phyloP scores from a whole-genome alignment of 2,888 invertebrate species.

The Scaptomyza reducta region DNA sequence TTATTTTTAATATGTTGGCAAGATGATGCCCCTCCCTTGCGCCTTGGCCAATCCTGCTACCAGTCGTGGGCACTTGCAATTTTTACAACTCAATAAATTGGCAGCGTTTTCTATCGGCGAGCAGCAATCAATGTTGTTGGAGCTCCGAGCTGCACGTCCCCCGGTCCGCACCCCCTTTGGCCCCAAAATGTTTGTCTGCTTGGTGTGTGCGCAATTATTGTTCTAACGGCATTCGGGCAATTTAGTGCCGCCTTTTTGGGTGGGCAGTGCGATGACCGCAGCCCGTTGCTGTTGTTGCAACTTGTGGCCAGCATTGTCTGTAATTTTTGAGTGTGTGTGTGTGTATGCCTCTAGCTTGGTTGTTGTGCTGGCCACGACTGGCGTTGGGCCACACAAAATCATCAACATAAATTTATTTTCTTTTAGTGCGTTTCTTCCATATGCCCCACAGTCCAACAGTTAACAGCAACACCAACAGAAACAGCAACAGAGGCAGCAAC shows the following conservation, averaged over 20 bases:
- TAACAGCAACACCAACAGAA: too few relatives aligned
- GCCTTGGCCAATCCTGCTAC: not conserved
- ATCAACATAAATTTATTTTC: slow-evolving; percentile 79
- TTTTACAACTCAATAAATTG: slow-evolving; percentile 78
- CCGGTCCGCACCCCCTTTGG: not conserved
- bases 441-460: slow-evolving; percentile 17
- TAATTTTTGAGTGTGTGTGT: slow-evolving; percentile 65
- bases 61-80: slow-evolving; percentile 41
- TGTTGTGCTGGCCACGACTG: slow-evolving; percentile 28
- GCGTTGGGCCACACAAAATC: slow-evolving; percentile 71
- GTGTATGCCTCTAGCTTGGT: slow-evolving; percentile 54
- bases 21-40: not conserved
- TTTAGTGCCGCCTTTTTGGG: slow-evolving; percentile 75
- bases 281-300: slow-evolving; percentile 30
- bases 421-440: slow-evolving; percentile 66
- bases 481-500: not conserved
- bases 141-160: not conserved
- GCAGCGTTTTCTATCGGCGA: slow-evolving; percentile 55
- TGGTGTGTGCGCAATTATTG: slow-evolving; percentile 69
- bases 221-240: slow-evolving; percentile 72
- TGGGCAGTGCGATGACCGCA: slow-evolving; percentile 75
- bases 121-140: slow-evolving; percentile 56
- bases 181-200: slow-evolving; percentile 22
- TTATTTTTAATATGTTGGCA: slow-evolving; percentile 71
- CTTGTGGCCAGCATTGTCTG: slow-evolving; percentile 65